A percentile compares a stretch with the other conserved stretches of the same genome.
Conservation (phyloP, 2,797 vertebrate genomes). For the Botia kubotai region DNA sequence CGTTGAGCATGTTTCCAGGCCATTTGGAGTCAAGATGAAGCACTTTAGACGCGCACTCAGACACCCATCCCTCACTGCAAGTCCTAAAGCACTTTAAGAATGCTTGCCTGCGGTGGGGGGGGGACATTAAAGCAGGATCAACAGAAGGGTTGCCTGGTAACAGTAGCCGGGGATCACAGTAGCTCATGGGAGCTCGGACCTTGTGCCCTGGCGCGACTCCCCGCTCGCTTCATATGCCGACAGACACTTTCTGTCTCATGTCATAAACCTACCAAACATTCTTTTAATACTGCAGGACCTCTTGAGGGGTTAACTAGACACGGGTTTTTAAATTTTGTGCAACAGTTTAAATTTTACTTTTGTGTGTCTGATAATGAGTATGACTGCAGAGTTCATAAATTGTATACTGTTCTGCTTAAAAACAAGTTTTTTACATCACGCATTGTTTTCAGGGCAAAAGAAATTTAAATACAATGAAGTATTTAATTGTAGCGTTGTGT, state of each 20-base stretch:
- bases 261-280: background rate
- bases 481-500: background rate
- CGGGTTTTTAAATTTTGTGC: too few species aligned
- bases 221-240: background rate
- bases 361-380: background rate
- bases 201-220: constrained; percentile 54
- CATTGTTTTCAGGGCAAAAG: background rate
- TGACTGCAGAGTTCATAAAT: background rate
- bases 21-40: constrained; percentile 40
- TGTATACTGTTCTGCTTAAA: background rate
- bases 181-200: constrained; percentile 50
- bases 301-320: background rate
- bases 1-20: constrained; percentile 11
- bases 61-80: constrained; percentile 54
- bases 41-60: constrained; percentile 30
- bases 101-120: constrained; percentile 48
- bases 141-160: constrained; percentile 60
- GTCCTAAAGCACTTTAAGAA: constrained; percentile 64
- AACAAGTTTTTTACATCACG: background rate
- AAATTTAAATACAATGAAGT: background rate
- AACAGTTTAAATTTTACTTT: background rate
- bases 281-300: background rate
- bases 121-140: constrained; percentile 50
- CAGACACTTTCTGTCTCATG: background rate
- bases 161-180: constrained; percentile 42